Base-by-base conservation (phyloP, 2,113 vertebrate genomes). In the Melierax canorus region DNA sequence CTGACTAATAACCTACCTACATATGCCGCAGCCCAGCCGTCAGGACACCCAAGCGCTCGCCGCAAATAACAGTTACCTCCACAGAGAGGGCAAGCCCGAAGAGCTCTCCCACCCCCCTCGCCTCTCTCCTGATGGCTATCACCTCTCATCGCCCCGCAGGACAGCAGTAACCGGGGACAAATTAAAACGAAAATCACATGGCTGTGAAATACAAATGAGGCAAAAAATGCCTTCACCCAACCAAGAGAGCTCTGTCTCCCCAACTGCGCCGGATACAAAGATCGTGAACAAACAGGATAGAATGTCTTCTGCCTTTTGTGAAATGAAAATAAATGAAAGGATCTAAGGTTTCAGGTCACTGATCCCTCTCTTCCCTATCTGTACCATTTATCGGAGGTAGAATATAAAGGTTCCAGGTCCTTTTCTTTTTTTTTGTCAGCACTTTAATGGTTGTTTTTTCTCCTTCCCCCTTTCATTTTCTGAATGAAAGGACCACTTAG, bases 301-400 rank as follows among this genome's bases (percentile, higher is more conserved):
- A 94, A 97, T 98, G 94, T 97, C 97, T 96, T 96, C 97, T 95
- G 92, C 94, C 96, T 97, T 97, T 97, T 98, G 97, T 96, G 96
- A 97, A 95, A 96, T 96, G 96, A 97, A 97, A 97, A 97, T 96
- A 97, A 97, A 97, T 97, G 91, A 97, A 96, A 94, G 95, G 96
- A 97, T 96, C 96, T 97, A 97, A 96, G 96, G 96, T 98, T 98
- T 97, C 97, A 97, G 91, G 95, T 96, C 97, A 97, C 92, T 96
- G 94, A 97, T 97, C 95, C 89, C 92, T 96, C 78, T 94, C 96
- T 95, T 93, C 69, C 95, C 96, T 98, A 97, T 97, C 97, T 97
- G 92, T 96, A 96, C 96, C 96, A 98, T 97, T 97, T 97, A 97
- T 97, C 97, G 48, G 96, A 97, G 96, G 94, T 95, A 94, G 90